These are phyloP conservation scores for Nebria brevicollis DNA, from an alignment of 2,888 invertebrate species.

Conservation along the genomic window DNA sequence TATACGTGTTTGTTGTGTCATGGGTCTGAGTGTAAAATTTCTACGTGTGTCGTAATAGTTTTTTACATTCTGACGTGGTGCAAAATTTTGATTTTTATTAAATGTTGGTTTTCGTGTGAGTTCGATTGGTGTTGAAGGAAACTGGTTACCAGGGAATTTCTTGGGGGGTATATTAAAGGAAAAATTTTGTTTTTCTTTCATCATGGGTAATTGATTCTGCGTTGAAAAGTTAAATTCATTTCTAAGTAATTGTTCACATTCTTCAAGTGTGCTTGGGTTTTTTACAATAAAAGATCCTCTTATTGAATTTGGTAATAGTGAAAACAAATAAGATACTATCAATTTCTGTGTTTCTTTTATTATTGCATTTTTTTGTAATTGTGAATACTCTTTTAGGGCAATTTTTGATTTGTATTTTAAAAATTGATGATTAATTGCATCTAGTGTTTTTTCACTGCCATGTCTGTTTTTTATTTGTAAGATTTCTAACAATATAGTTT, in stretches of 20 bases:
- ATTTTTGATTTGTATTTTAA: too few species aligned
- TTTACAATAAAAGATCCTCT: conserved; percentile 18
- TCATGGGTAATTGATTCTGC: conserved; percentile 7
- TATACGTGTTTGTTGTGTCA: conserved; percentile 11
- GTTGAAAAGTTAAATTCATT: conserved; percentile 27
- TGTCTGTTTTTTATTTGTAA: too few species aligned
- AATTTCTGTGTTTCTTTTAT: conserved; percentile 28
- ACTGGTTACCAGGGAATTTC: too few species aligned
- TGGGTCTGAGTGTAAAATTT: background rate
- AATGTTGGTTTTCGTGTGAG: too few species aligned
- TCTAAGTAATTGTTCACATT: conserved; percentile 27
- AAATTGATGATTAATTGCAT: too few species aligned
- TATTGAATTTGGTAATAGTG: conserved; percentile 16
- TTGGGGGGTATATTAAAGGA: too few species aligned
- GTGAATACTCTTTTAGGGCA: background rate
- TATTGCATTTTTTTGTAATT: conserved; percentile 28
- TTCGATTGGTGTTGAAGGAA: too few species aligned
- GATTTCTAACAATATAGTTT: too few species aligned
- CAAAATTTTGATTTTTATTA: background rate
- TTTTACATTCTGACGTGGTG: conserved; percentile 14
- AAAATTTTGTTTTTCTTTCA: too few species aligned
- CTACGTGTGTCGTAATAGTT: conserved; percentile 18
- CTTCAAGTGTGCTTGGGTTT: conserved; percentile 20
- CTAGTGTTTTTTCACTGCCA: too few species aligned
- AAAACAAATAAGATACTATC: conserved; percentile 23